phyloP scores from a whole-genome alignment of 2,113 vertebrate species.

The Dendrocopos noguchii region DNA sequence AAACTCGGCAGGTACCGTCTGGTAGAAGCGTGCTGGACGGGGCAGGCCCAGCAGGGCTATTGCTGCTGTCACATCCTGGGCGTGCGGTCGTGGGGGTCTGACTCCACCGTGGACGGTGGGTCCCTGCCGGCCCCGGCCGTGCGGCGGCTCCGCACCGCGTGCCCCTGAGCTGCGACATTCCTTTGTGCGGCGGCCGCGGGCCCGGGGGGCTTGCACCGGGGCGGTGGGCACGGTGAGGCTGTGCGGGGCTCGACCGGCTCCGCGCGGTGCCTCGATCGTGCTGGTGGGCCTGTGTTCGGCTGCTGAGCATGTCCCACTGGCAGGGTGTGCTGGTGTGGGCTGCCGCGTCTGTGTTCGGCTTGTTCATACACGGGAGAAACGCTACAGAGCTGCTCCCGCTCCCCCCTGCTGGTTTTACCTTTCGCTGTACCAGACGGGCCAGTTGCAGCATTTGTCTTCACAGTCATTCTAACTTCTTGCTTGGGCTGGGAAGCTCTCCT shows the following conservation, averaged over 20 bases:
- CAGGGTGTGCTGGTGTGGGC: neutral
- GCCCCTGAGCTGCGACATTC: neutral
- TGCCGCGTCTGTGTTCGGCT: neutral
- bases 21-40: neutral
- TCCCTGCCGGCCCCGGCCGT: neutral
- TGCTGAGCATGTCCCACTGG: neutral
- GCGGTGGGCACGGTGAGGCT: neutral
- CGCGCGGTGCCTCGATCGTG: neutral
- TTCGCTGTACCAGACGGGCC: fast-evolving
- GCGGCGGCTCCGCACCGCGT: neutral
- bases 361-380: too few relatives aligned
- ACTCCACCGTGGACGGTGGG: neutral
- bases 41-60: neutral
- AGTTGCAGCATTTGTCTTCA: fast-evolving
- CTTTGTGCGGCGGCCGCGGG: neutral
- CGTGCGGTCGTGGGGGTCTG: neutral
- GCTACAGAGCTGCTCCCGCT: fast-evolving
- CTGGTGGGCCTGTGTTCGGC: neutral
- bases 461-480: fast-evolving
- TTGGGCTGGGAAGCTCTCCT: too few relatives aligned
- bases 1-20: conserved; percentile 88
- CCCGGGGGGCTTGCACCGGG: neutral
- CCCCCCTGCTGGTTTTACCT: neutral
- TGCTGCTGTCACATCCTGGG: neutral
- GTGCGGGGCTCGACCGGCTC: neutral